A percentile compares a stretch with the other conserved stretches of the same genome.
Evolutionary conservation across 2,797 vertebrate genomes (phyloP).

Genomic region (Paguma larvata): DNA sequence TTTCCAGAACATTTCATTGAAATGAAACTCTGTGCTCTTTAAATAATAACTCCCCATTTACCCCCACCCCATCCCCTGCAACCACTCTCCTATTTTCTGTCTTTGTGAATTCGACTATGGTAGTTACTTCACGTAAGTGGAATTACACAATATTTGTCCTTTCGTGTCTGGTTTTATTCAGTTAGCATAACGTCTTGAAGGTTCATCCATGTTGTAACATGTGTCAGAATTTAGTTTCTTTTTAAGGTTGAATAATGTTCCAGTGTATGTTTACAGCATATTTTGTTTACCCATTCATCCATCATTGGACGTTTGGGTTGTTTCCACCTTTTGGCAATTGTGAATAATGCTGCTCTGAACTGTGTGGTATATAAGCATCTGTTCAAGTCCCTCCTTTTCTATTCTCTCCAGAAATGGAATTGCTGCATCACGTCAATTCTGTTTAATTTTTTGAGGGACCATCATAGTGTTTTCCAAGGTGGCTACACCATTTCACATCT

Average conservation of each 20-base stretch:
- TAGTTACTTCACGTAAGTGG: no score
- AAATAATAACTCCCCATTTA: background rate
- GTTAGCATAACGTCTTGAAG: background rate
- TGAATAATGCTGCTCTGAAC: background rate
- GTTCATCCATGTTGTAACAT: background rate
- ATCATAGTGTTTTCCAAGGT: background rate
- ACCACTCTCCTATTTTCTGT: background rate
- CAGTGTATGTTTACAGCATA: background rate
- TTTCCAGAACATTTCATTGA: background rate
- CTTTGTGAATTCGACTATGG: background rate
- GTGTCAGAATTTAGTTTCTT: background rate
- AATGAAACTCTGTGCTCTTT: background rate
- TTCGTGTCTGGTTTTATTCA: background rate
- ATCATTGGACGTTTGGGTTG: background rate
- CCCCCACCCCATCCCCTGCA: background rate
- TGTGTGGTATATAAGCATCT: background rate
- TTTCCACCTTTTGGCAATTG: background rate
- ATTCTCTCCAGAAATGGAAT: background rate
- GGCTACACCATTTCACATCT: background rate
- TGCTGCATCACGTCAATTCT: background rate
- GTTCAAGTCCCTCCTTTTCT: background rate
- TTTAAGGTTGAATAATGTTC: background rate
- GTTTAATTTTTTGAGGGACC: background rate
- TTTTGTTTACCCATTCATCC: background rate
- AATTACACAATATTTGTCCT: background rate